Evolutionary conservation across 2,888 invertebrate genomes (phyloP), one percentile per base, ranked within the genome.

Genomic region (Lepidocyrtoides sp.): DNA sequence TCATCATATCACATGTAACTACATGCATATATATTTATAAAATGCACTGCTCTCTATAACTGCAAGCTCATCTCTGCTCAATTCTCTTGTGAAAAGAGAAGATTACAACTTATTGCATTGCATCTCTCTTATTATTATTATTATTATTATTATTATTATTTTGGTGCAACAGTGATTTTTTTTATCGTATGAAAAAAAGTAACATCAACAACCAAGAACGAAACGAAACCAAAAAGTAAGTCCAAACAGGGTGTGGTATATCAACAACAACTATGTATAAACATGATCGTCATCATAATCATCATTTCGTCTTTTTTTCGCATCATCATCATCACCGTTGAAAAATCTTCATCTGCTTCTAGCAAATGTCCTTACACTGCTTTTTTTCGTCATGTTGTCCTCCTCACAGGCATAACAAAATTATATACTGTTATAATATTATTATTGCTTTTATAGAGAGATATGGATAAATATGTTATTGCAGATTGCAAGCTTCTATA

Each of bases 191-290:
- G 17, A n/a, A n/a, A 77, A 72, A 72, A 77, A 54, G 32, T 29
- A 44, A 72, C 72, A 83, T 48, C 48, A 48, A 44, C 23, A 44
- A 48, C 66, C 48, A 17, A 20, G 54, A 54, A 54, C 17, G 54
- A 54, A 54, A 54, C 23, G 4, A 48, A 63, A 48, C 29, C 69
- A 88, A 54, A 82, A 89, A 89, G 48, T 29, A 63, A 79, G 66
- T 48, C 88, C 89, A 89, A 89, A 89, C 89, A 89, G 89, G 89
- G 89, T 89, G 89, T 89, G 89, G 89, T 89, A 77, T 77, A 77
- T 77, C 77, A 77, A 54, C 77, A 77, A 20, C 48, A 48, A 48
- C 48, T 48, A 86, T n/a, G n/a, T n/a, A n/a, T 69, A 48, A 57
- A 82, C 69, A 36, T 36, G 3, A 66, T 66, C 83, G 48, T 83